Conservation (phyloP, 2,888 invertebrate genomes). For the Aphidoletes aphidimyza region DNA sequence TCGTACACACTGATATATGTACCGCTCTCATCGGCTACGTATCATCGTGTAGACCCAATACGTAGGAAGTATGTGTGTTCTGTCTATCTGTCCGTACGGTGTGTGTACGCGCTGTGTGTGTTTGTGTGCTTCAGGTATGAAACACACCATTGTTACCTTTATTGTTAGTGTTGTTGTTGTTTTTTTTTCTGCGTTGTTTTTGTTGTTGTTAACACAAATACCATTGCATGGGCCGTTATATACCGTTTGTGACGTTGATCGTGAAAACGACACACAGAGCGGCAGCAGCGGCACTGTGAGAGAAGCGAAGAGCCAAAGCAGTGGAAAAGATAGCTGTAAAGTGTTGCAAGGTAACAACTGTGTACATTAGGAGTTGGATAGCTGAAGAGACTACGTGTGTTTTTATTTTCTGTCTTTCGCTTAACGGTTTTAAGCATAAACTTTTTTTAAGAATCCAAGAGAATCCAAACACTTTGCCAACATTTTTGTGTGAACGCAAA, state of each 20-base stretch:
- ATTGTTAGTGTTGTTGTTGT: not conserved
- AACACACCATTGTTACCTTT: not conserved
- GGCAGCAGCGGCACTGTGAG: slow-evolving; percentile 19
- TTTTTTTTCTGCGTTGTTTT: too few species aligned
- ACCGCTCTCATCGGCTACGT: not conserved
- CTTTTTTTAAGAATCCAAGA: slow-evolving; percentile 55
- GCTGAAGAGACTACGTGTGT: slow-evolving; percentile 66
- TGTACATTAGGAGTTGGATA: slow-evolving; percentile 67
- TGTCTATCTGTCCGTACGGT: not conserved
- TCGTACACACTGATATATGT: not conserved
- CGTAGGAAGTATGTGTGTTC: slow-evolving; percentile 48
- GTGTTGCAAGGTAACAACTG: slow-evolving; percentile 57
- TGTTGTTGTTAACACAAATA: slow-evolving; percentile 52
- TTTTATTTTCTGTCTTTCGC: slow-evolving; percentile 48
- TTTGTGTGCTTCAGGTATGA: slow-evolving; percentile 1
- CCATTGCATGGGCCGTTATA: slow-evolving; percentile 52
- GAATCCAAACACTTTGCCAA: slow-evolving; percentile 28
- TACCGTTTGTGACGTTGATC: slow-evolving; percentile 54
- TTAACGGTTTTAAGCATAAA: slow-evolving; percentile 40
- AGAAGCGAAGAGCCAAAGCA: slow-evolving; percentile 28
- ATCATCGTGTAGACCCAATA: not conserved
- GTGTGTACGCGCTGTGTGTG: not conserved
- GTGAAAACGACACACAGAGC: slow-evolving; percentile 33
- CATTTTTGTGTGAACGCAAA: slow-evolving; percentile 8
- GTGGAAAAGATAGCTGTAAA: slow-evolving; percentile 55